Base-by-base conservation (phyloP, 2,888 invertebrate species). In the Diarsia rubi region DNA sequence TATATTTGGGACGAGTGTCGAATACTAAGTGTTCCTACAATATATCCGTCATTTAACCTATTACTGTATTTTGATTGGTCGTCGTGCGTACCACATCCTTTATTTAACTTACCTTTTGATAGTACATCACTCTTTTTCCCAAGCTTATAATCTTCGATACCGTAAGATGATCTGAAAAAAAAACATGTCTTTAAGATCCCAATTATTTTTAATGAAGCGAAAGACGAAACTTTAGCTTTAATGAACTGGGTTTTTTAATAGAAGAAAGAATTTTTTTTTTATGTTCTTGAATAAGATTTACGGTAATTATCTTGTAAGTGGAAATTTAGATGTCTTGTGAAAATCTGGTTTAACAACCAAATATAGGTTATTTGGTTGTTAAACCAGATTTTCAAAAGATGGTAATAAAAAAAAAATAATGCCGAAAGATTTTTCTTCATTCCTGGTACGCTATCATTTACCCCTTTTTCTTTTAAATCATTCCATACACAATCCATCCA, bases 151-250 rank as follows among this genome's bases (percentile, higher is more conserved):
- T 88, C 71, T 70, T 63, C 79, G 60, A 44, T 42, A 69, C 9
- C 78, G 86, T 77, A 80, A 85, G 57, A 69, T 68, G 90, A 91
- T 88, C 93, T 93, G 93, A 89, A 91, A 90, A 88, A 86, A 85
- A 77, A 75, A 82, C 75, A 83, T 70, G 69, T 57, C 59, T 52
- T 14, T 86, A 80, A 70, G 69, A 44, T 73, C 87, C 86, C 91
- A 92, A 93, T 93, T 93, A 93, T 91, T 93, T 93, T 93, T 93
- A 93, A 93, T 92, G 91, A 91, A 85, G 81, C 78, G 91, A 87
- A 90, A 90, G n/a, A 78, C 78, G 79, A 89, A 88, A 86, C 75
- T 83, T 75, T 63, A 37, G 73, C 65, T 59, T 59, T 69, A 83
- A 81, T 69, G 66, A 66, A 31, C 52, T 11, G n/a, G 47, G 66